Base-by-base conservation (phyloP, 2,888 invertebrate genomes). In the Pyrrhosoma nymphula region DNA sequence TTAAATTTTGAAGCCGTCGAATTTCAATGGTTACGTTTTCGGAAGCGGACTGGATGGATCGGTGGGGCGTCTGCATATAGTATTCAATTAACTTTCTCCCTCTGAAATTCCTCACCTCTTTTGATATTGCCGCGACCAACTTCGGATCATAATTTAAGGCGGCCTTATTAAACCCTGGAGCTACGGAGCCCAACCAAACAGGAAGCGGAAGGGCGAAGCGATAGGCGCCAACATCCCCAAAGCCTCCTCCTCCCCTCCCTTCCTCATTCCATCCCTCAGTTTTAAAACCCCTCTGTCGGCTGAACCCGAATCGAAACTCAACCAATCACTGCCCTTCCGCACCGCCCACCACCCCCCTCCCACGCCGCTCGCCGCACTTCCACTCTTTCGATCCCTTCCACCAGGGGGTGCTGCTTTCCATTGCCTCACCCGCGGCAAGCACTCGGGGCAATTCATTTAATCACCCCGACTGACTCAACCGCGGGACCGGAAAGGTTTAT, bases 81-180 rank as follows among this genome's bases (percentile, higher is more conserved):
- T 69, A 69, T 69, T 69, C 69, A 69, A 69, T 69, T 69, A 69
- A 69, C 69, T 69, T 69, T 69, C 69, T 26, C 69, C 69, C 69
- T 69, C 69, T 26, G 26, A 26, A 69, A 69, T 69, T 26, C 69
- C 26, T 69, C 26, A 0, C 23, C 69, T n/a, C 69, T 69, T 69
- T n/a, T 69, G 69, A 69, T 69, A 26, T 69, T n/a, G 69, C 69
- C 69, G 69, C 69, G 23, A 8, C 47, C 47, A 47, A 47, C 69
- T 69, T 69, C 69, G 69, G 69, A 69, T 26, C 69, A 69, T 69
- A 69, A 69, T 69, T 69, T n/a, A 69, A n/a, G 69, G 26, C 69
- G 69, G 69, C 20, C n/a, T 26, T 26, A 69, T 69, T 69, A 69
- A 26, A 69, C 26, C 69, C 69, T n/a, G 23, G 69, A 69, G 69